A percentile compares a stretch with the other conserved stretches of the same genome.
Conservation (phyloP, 2,888 invertebrate species). For the Chironomus tentans region DNA sequence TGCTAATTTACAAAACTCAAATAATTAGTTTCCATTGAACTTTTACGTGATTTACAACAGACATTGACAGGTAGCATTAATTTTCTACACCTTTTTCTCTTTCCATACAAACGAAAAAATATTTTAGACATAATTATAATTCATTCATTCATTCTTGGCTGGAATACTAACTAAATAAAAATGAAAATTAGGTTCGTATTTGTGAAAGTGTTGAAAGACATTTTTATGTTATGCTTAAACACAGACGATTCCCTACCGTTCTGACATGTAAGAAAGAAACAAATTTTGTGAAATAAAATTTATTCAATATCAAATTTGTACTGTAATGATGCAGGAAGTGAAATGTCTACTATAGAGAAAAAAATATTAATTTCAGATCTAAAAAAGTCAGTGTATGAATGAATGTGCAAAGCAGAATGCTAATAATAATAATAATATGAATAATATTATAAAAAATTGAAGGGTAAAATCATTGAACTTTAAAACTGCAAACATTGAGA, state of each 20-base stretch:
- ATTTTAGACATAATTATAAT: no score
- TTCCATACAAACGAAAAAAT: no score
- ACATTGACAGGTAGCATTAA: no score
- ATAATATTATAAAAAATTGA: neutral
- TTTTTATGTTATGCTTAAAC: no score
- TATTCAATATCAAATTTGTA: neutral
- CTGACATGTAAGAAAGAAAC: no score
- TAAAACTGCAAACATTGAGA: neutral
- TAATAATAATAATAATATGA: neutral
- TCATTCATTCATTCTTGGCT: neutral
- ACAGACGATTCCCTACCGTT: no score
- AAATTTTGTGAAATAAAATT: neutral
- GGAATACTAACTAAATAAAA: no score
- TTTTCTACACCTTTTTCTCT: no score
- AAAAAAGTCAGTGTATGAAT: neutral
- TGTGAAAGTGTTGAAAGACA: no score
- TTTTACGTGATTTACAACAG: neutral
- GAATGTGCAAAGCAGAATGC: neutral
- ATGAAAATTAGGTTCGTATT: no score
- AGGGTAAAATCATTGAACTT: conserved; percentile 11
- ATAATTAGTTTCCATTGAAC: neutral
- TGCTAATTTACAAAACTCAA: no score
- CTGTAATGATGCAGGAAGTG: neutral
- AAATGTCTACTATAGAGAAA: neutral
- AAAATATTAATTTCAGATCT: no score